These are phyloP conservation scores for Dendrocincla fuliginosa DNA, from an alignment of 2,797 vertebrate species.

Conservation along the genomic window DNA sequence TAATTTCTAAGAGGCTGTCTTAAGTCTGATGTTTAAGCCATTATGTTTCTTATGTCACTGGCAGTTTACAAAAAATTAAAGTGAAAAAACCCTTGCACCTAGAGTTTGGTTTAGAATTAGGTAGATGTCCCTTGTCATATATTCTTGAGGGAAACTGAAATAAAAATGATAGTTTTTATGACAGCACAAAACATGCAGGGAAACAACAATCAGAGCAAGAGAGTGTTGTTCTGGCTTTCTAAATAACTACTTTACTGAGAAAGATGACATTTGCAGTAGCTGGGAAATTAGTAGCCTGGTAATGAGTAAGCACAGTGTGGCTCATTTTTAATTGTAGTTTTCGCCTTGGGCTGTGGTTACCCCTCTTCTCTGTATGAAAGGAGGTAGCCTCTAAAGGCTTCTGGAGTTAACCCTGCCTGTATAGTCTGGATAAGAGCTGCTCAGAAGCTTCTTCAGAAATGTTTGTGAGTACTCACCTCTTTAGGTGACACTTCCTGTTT, in stretches of 20 bases:
- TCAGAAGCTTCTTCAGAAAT: not conserved
- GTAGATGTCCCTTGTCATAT: not conserved
- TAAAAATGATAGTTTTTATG: not conserved
- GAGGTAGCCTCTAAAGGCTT: not conserved
- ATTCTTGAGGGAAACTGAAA: not conserved
- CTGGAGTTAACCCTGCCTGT: not conserved
- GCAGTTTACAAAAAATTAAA: not conserved
- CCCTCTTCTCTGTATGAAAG: not conserved
- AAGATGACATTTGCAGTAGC: not conserved
- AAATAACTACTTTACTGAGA: not conserved
- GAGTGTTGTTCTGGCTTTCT: not conserved
- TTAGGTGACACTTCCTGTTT: not conserved
- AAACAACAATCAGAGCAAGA: not conserved
- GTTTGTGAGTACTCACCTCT: not conserved
- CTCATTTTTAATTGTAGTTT: not conserved
- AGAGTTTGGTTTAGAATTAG: not conserved
- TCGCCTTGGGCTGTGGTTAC: not conserved
- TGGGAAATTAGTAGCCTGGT: not conserved
- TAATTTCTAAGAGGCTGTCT: not conserved
- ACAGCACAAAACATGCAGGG: accelerated
- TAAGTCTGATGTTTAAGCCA: not conserved
- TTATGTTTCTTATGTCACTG: not conserved
- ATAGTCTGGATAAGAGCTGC: not conserved
- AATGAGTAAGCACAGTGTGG: not conserved
- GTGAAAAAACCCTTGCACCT: accelerated